phyloP scores from a whole-genome alignment of 2,888 invertebrate genomes.

The Xanthia togata region DNA sequence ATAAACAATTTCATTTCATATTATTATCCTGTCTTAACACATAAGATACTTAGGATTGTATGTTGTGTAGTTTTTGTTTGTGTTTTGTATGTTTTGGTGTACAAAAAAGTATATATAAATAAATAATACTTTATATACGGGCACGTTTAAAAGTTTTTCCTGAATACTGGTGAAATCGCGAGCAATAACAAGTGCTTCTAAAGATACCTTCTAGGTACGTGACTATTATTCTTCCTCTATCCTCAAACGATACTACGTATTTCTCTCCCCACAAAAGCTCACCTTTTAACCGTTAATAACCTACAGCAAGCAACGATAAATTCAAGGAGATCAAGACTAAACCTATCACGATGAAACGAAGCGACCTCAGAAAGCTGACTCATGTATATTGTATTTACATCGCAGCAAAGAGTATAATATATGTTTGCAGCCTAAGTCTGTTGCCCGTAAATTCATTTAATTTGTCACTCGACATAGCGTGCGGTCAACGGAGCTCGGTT shows the following conservation, averaged over 20 bases:
- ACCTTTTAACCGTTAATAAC: slow-evolving; percentile 34
- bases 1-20: too few species aligned
- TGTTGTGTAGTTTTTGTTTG: too few species aligned
- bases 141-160: neutral
- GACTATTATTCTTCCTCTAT: slow-evolving; percentile 34
- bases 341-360: slow-evolving; percentile 46
- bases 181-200: neutral
- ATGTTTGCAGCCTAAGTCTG: slow-evolving; percentile 66
- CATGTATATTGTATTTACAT: slow-evolving; percentile 61
- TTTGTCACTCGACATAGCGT: slow-evolving; percentile 79
- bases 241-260: slow-evolving; percentile 24
- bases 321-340: slow-evolving; percentile 59
- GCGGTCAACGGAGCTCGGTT: slow-evolving; percentile 71
- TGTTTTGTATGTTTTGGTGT: too few species aligned
- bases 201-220: slow-evolving; percentile 18
- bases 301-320: slow-evolving; percentile 43
- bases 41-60: neutral
- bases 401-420: slow-evolving; percentile 58
- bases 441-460: slow-evolving; percentile 80
- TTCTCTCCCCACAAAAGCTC: slow-evolving; percentile 38
- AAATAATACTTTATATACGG: neutral
- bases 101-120: too few species aligned
- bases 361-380: slow-evolving; percentile 49
- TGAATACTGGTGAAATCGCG: neutral
- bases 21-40: neutral